phyloP scores from a whole-genome alignment of 1,140 invertebrate genomes.

The Papilio aristodemus region DNA sequence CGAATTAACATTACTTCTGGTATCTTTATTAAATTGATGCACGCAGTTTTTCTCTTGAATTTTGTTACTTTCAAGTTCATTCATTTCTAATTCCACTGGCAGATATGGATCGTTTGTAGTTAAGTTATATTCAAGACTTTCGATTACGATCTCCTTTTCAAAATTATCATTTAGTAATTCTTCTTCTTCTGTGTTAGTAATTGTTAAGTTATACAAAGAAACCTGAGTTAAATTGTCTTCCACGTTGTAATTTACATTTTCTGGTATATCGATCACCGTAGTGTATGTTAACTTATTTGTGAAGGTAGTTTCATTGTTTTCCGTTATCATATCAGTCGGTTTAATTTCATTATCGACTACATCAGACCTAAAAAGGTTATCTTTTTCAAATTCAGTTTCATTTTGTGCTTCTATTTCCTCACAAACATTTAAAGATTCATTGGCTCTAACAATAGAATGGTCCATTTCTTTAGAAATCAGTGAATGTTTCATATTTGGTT shows the following conservation, averaged over 20 bases:
- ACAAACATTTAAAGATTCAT: background rate
- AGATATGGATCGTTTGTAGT: too few species aligned
- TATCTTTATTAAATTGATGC: background rate
- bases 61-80: too few species aligned
- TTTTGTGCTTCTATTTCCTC: background rate
- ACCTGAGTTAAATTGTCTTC: background rate
- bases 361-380: background rate
- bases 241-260: background rate
- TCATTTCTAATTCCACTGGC: too few species aligned
- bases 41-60: background rate
- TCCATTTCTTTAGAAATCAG: background rate
- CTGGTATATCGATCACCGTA: background rate
- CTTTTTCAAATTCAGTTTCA: background rate
- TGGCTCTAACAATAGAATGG: background rate
- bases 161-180: background rate
- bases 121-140: too few species aligned
- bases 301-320: background rate
- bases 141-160: background rate
- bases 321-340: background rate
- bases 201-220: background rate
- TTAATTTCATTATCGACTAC: background rate
- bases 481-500: too few species aligned
- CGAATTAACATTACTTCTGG: background rate
- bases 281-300: background rate
- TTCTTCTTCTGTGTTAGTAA: background rate